These are phyloP conservation scores for Nymphalis polychloros DNA, from an alignment of 2,888 invertebrate genomes.

Conservation along the genomic window DNA sequence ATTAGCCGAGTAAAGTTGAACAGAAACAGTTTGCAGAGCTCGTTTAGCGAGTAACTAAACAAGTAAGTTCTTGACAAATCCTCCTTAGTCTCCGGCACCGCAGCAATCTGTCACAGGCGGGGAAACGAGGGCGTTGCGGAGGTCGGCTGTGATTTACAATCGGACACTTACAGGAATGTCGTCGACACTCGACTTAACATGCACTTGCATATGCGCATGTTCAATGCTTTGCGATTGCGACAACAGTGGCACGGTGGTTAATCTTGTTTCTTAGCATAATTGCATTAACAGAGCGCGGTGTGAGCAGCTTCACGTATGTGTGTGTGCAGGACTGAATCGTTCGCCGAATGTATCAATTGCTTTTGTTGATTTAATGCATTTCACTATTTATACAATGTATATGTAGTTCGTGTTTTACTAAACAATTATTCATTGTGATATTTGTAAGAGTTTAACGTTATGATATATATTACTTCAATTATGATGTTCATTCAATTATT, in stretches of 20 bases:
- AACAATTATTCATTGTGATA: neutral
- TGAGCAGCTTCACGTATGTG: neutral
- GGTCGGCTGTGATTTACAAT: constrained; percentile 20
- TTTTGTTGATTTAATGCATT: neutral
- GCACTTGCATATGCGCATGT: constrained; percentile 21
- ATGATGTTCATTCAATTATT: too few relatives aligned
- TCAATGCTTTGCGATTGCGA: constrained; percentile 19
- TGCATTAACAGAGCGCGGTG: constrained; percentile 15
- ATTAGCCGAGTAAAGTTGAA: neutral
- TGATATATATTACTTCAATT: too few relatives aligned
- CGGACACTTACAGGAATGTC: constrained; percentile 21
- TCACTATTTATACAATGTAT: neutral
- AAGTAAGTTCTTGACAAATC: constrained; percentile 25
- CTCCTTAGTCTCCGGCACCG: constrained; percentile 14
- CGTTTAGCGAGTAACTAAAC: neutral
- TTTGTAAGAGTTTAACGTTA: too few relatives aligned
- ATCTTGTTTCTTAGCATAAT: constrained; percentile 31
- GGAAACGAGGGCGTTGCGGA: constrained; percentile 17
- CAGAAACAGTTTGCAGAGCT: neutral
- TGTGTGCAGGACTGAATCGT: constrained; percentile 1
- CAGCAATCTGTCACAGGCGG: constrained; percentile 21
- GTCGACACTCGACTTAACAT: constrained; percentile 14
- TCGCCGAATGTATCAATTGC: constrained; percentile 20
- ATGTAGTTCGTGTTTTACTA: neutral
- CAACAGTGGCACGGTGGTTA: constrained; percentile 21